phyloP scores from a whole-genome alignment of 2,888 invertebrate genomes.

The Onthophagus sagittarius region DNA sequence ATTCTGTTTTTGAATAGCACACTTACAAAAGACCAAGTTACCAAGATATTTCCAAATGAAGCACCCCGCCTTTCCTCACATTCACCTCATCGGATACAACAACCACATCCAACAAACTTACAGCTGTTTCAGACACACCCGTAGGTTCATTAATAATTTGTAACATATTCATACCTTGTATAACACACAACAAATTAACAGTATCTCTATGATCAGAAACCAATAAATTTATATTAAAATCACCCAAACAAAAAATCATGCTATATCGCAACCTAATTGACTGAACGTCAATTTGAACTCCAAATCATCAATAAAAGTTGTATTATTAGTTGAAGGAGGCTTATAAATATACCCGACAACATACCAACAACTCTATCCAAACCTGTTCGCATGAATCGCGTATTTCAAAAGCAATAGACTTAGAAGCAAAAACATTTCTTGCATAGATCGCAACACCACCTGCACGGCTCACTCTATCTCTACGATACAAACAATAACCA shows the following conservation, averaged over 20 bases:
- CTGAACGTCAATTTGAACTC: background rate
- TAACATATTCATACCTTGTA: background rate
- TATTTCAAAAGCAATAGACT: background rate
- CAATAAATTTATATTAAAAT: slow-evolving; percentile 12
- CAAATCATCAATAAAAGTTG: slow-evolving; percentile 2
- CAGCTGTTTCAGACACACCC: background rate
- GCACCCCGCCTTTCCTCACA: background rate
- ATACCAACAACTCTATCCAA: background rate
- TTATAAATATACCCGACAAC: slow-evolving; percentile 2
- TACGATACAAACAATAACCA: background rate
- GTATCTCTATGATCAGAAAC: background rate
- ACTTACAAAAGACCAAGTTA: background rate
- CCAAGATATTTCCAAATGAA: background rate
- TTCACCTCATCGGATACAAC: background rate
- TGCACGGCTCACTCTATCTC: background rate
- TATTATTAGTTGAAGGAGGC: background rate
- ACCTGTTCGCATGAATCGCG: slow-evolving; percentile 1
- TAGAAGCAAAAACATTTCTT: background rate
- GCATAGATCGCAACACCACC: slow-evolving; percentile 1
- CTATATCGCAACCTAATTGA: background rate
- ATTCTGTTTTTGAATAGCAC: too few relatives aligned
- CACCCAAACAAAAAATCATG: slow-evolving; percentile 4
- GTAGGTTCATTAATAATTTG: background rate
- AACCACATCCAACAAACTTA: background rate
- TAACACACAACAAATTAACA: background rate